Evolutionary conservation across 1,140 invertebrate genomes (phyloP).

Genomic region (Alviniconcha marisindica): DNA sequence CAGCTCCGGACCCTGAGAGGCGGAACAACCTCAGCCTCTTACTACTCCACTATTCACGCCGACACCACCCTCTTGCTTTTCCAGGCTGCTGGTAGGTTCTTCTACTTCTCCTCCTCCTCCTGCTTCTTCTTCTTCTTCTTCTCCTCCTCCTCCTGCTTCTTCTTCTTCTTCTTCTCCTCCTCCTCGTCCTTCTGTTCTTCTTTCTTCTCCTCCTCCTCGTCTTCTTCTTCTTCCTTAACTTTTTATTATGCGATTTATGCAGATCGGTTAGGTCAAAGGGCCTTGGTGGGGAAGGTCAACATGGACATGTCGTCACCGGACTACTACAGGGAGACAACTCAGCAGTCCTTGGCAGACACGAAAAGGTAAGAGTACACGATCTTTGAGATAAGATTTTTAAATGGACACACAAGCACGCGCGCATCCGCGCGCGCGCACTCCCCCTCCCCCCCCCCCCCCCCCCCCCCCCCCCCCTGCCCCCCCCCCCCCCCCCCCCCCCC

Average conservation of each 20-base stretch:
- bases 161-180: background rate
- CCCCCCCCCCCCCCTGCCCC: too few relatives aligned
- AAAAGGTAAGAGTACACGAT: constrained; percentile 72
- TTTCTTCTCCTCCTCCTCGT: background rate
- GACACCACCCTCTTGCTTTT: constrained; percentile 85
- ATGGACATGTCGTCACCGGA: constrained; percentile 84
- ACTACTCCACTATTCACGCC: constrained; percentile 89
- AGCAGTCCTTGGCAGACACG: constrained; percentile 80
- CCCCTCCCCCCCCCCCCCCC: too few relatives aligned
- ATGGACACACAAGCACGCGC: too few relatives aligned
- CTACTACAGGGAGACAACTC: constrained; percentile 80
- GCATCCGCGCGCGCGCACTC: too few relatives aligned
- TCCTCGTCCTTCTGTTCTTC: background rate
- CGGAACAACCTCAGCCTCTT: constrained; percentile 93
- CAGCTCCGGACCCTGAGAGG: constrained; percentile 82
- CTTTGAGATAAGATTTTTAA: too few relatives aligned
- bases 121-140: too few relatives aligned
- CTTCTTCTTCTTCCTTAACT: background rate
- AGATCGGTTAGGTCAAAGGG: constrained; percentile 84
- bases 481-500: too few relatives aligned
- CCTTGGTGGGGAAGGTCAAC: constrained; percentile 92
- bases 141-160: too few relatives aligned
- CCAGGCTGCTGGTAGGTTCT: constrained; percentile 77
- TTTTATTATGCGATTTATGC: background rate
- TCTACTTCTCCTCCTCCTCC: too few relatives aligned